Evolutionary conservation across 92 coral and sea anemone genomes (phyloP), one percentile per base, ranked within the genome.

Genomic region (Palythoa heliodiscus): DNA sequence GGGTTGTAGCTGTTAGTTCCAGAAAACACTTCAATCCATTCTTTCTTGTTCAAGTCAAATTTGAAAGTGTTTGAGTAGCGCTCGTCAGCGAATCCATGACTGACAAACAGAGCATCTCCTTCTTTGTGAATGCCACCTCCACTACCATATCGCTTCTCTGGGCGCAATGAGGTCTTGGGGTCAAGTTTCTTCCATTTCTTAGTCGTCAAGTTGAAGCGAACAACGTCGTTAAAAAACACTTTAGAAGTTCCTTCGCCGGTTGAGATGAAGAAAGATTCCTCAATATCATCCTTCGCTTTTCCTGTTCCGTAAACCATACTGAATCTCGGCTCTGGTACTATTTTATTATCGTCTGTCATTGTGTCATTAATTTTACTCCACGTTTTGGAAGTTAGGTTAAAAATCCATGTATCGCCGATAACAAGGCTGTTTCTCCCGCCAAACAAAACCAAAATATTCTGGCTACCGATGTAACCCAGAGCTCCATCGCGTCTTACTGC

Each of bases 1-100:
- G 99, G 99, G 22, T 96, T 91, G 72, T 96, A 96, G 70, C 93
- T 91, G 69, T 91, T 92, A 10, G 99, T 88, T 15, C 99, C 99
- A 11, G 70, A 70, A 88, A 96, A 96, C 68, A 91, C 95, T 78
- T 87, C 93, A 48, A 84, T 83, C 99, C 99, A 96, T 35, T 87
- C 88, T 7, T 87, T 48, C 63, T 86, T 83, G 35, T 85, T 81
- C 15, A 96, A 89, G 78, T 91, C 88, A 68, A 94, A 96, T 35
- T 88, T 89, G 70, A 94, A 77, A 17, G 99, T 96, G 92, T 96
- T 93, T 0, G 99, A 96, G 78, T 88, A 96, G 6, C 99, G 88
- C 16, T 80, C 78, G 17, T 82, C 89, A 2, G 98, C 70, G 82
- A 96, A 96, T 1, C 99, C 99, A 38, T 96, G 99, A 4, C 96